A percentile compares a stretch with the other conserved stretches of the same genome.
phyloP scores from a whole-genome alignment of 2,113 vertebrate species.

The Ailuropoda melanoleuca region DNA sequence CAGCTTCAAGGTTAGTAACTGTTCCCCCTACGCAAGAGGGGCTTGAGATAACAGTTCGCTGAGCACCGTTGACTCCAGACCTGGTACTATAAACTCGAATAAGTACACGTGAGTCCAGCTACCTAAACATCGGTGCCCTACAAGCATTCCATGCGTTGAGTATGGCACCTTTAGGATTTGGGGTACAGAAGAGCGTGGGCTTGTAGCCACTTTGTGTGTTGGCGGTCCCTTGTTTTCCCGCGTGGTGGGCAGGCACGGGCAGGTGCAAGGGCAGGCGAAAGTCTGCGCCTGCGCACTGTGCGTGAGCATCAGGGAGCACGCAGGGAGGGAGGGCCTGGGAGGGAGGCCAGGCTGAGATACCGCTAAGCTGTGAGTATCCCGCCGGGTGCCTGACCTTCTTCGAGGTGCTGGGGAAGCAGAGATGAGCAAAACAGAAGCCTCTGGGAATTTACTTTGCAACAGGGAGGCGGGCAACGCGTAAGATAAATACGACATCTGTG shows the following conservation, averaged over 20 bases:
- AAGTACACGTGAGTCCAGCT: fast-evolving
- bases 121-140: fast-evolving
- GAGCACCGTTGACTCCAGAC: constrained; percentile 25
- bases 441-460: fast-evolving
- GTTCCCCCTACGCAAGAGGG: constrained; percentile 68
- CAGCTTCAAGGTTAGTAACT: constrained; percentile 56
- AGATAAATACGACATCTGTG: fast-evolving
- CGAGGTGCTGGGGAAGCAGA: fast-evolving
- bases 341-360: fast-evolving
- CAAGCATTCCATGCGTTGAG: fast-evolving
- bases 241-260: fast-evolving
- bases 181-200: neutral
- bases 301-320: fast-evolving
- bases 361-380: fast-evolving
- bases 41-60: constrained; percentile 7
- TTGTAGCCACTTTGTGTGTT: fast-evolving
- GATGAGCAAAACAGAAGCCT: neutral
- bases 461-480: fast-evolving
- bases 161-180: fast-evolving
- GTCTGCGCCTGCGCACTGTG: fast-evolving
- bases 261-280: fast-evolving
- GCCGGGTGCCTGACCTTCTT: fast-evolving
- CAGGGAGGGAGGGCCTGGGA: fast-evolving
- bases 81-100: neutral
- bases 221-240: fast-evolving